Evolutionary conservation across 1,140 invertebrate genomes (phyloP).

Genomic region (Zaprionus ghesquierei): DNA sequence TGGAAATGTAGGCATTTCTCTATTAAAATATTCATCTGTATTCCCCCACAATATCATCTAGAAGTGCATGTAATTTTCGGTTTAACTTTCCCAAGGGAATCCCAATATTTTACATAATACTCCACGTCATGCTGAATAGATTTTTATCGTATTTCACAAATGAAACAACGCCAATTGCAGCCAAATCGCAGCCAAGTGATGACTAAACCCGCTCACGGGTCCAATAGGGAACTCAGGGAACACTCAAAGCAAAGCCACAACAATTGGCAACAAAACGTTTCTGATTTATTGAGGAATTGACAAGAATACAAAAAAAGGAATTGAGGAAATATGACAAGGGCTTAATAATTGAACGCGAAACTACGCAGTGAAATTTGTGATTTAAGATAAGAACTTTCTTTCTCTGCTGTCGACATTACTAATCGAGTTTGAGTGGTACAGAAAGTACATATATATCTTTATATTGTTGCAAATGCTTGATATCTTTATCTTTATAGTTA

Average conservation of each 20-base stretch:
- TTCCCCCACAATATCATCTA: no score
- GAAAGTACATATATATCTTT: neutral
- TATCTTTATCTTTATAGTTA: slow-evolving; percentile 19
- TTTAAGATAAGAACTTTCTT: slow-evolving; percentile 2
- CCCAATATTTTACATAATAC: neutral
- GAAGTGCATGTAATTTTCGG: neutral
- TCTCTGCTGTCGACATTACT: neutral
- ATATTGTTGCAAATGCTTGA: neutral
- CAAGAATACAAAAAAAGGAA: slow-evolving; percentile 6
- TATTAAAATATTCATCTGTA: no score
- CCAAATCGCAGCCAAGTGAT: neutral
- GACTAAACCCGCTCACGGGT: no score
- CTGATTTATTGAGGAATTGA: slow-evolving; percentile 9
- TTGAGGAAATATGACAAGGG: slow-evolving; percentile 8
- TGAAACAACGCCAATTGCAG: neutral
- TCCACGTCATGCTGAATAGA: neutral
- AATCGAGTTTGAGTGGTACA: neutral
- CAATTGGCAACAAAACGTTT: neutral
- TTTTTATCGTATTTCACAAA: neutral
- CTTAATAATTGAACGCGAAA: slow-evolving; percentile 20
- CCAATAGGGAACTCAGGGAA: neutral
- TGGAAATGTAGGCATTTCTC: no score
- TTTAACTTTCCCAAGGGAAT: neutral
- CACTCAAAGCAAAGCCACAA: neutral
- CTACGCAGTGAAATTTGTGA: slow-evolving; percentile 40